Evolutionary conservation across 2,113 vertebrate genomes (phyloP), one percentile per base, ranked within the genome.

Genomic region (Notothenia rossii): DNA sequence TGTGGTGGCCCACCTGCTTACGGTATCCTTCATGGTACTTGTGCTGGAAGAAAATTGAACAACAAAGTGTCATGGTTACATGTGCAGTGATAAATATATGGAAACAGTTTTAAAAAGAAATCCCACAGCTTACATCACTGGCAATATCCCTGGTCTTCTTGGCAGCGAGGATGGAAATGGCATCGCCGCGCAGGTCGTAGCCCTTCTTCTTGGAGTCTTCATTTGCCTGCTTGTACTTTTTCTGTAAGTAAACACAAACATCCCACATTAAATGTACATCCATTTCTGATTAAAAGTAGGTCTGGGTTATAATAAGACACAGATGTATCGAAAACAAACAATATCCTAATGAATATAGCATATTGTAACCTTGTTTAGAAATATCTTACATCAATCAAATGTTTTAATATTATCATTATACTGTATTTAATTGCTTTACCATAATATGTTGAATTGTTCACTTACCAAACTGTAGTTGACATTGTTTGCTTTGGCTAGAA

Each of bases 11-110:
- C 0, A 96, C 93, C 83, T 99, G 98, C 88, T 98, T 97, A 55
- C 97, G 96, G 89, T 98, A 99, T 2, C 96, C 97, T 76, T 96
- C 72, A 63, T 98, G 96, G 91, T 98, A 99, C 87, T 97, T 97
- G 88, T 88, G 88, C 91, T 94, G 60, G n/a, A 36, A 36, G 15
- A 33, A 4, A 58, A 17, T 51, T n/a, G 0, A 25, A 50, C 7
- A 54, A 15, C 5, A 18, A 33, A 25, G 43, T 25, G 50, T 12
- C n/a, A 50, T n/a, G 11, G 2, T 40, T 10, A 40, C 18, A 22
- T 25, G 25, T 14, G 8, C 14, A 13, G 10, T 14, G 49, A 49
- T 14, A 20, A 36, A 60, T 60, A 7, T 12, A 50, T n/a, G 13
- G 17, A 22, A 3, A 62, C 97, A 97, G 82, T 69, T 64, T 46